Evolutionary conservation across 2,888 invertebrate species (phyloP), one percentile per base, ranked within the genome.

Genomic region (Melipona bicolor): DNA sequence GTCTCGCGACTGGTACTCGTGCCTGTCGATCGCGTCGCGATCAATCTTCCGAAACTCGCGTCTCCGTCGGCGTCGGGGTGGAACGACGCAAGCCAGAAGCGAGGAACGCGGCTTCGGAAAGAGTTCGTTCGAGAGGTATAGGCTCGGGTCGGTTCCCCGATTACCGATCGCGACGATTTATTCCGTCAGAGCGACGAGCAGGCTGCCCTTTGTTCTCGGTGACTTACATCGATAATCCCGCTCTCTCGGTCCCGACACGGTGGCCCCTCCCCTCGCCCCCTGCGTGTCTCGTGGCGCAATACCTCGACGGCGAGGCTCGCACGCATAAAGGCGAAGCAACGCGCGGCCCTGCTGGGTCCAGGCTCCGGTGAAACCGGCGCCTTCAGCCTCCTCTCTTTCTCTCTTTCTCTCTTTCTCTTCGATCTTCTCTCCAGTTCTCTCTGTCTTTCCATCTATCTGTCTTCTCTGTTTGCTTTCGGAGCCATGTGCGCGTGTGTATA

Each of bases 141-240:
- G 50, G 52, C 27, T 65, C 32, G 70, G 76, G 76, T 50, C 73
- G 69, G 69, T 32, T 69, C 64, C 78, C 72, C 85, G 85, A 87
- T 87, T 79, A 88, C 81, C 84, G 82, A 86, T 86, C 88, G 84
- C 81, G 79, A 43, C 79, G 84, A 88, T 88, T 87, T 83, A 88
- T 88, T 81, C 83, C 89, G 74, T 81, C 87, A 83, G 79, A 79
- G 78, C 79, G 87, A 86, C 77, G 84, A 86, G 86, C 77, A 83
- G 85, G 78, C 81, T 85, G 84, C 87, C 84, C 85, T 89, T 89
- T 89, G 88, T 89, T 89, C 88, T 83, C 85, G 86, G 88, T 89
- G 88, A 89, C 89, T 89, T 89, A 89, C 88, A 88, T 89, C 86
- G 89, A 89, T 89, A 87, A 89, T 87, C 80, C 81, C 74, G 82